Base-by-base conservation (phyloP, 2,113 vertebrate species). In the Brevimyrus niger region DNA sequence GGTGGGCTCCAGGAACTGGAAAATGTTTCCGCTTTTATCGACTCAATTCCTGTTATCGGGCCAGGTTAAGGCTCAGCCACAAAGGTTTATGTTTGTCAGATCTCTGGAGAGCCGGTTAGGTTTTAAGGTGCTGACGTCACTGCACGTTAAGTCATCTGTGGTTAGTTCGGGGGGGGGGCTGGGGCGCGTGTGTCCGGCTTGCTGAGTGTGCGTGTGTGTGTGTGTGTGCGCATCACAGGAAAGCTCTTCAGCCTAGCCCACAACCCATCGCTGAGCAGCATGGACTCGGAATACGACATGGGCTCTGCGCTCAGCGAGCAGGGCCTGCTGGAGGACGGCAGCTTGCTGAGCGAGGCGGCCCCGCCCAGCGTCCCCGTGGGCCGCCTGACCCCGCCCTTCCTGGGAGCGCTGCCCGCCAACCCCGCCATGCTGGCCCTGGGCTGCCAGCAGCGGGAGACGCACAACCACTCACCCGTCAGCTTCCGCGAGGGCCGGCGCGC, bases 401-500 rank as follows among this genome's bases (percentile, higher is more conserved):
- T 98, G 21, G 97, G 96, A 23, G 92, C 97, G 48, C 94, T 96
- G 4, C 98, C 98, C 0, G 90, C 97, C 90, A 98, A 99, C 91
- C 97, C 97, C 0, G 94, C 97, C 89, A 99, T 99, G 98, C 97
- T 97, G 76, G 97, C 95, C 0, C 95, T 99, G 86, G 93, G 95
- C 17, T 94, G 95, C 19, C 97, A 99, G n/a, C 97, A 97, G 35
- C 95, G 98, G 4, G 98, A 99, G 92, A 92, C 95, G 0, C 98
- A 99, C 93, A 99, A 99, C 92, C 97, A 98, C 88, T 99, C 98
- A 0, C 98, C 98, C 0, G 97, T 99, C 93, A 99, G 98, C 93
- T 99, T 99, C 95, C 94, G 98, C 44, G 98, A 99, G 92, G 98
- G 98, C 17, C 97, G 98, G 46, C 92, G 98, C 0, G 98, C 98